Conservation (phyloP, 2,113 vertebrate genomes). For the Ardeotis arabs region DNA sequence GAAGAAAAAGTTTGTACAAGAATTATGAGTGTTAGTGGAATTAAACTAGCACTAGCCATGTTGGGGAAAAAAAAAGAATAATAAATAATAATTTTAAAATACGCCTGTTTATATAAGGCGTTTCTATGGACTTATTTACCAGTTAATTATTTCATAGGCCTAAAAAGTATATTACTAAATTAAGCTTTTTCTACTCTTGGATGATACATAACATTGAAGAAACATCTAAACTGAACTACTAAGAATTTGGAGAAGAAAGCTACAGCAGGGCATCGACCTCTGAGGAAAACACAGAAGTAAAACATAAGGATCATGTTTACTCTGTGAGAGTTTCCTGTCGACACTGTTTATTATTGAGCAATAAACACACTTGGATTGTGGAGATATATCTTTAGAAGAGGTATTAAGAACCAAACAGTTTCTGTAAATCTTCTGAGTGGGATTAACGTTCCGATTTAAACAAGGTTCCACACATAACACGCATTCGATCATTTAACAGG, state of each 20-base stretch:
- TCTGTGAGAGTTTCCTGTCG: constrained; percentile 72
- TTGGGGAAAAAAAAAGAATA: neutral
- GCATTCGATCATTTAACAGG: constrained; percentile 61
- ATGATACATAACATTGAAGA: neutral
- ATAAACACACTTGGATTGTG: constrained; percentile 72
- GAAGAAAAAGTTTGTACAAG: neutral
- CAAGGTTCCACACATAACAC: constrained; percentile 37
- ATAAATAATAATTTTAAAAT: neutral
- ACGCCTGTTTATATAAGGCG: neutral
- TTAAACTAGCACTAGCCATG: neutral
- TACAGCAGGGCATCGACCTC: constrained; percentile 51
- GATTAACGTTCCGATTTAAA: constrained; percentile 68
- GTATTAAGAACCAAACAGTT: constrained; percentile 72
- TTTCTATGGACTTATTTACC: neutral
- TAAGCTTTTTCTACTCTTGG: neutral
- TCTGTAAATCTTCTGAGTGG: constrained; percentile 71
- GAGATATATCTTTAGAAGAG: constrained; percentile 67
- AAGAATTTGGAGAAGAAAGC: constrained; percentile 43
- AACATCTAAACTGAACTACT: constrained; percentile 30
- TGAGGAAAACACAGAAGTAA: constrained; percentile 60
- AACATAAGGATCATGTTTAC: constrained; percentile 73
- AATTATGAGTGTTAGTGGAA: neutral
- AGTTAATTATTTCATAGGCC: neutral
- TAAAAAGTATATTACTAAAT: neutral
- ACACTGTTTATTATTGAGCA: constrained; percentile 74